Percentiles rank a stretch among this genome's conserved stretches.
These are phyloP conservation scores for Chrosomus eos DNA, from an alignment of 2,797 vertebrate genomes.

Conservation along the genomic window DNA sequence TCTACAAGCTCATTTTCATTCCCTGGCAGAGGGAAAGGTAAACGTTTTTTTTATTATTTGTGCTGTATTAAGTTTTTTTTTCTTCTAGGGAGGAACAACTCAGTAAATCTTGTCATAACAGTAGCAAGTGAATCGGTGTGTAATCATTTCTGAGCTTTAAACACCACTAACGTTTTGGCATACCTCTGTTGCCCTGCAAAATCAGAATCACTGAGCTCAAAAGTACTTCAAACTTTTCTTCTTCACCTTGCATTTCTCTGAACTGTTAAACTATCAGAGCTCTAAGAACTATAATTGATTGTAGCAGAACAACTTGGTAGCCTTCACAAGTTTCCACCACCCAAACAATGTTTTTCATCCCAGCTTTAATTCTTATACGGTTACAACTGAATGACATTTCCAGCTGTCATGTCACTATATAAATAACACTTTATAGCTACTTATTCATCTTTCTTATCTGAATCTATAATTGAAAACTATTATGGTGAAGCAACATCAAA, in stretches of 20 bases:
- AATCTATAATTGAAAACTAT: background rate
- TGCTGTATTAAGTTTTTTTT: background rate
- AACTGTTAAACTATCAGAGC: slow-evolving; percentile 19
- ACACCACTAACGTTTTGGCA: background rate
- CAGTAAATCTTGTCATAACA: slow-evolving; percentile 36
- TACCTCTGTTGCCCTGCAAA: background rate
- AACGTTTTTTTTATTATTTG: background rate
- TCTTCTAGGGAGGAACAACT: slow-evolving; percentile 23
- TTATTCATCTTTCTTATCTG: background rate
- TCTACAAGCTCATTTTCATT: background rate
- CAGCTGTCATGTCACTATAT: background rate
- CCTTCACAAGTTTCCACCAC: background rate
- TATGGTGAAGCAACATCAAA: slow-evolving; percentile 7
- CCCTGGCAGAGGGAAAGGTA: background rate
- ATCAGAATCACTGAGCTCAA: slow-evolving; percentile 3
- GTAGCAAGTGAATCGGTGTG: slow-evolving; percentile 11
- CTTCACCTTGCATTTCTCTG: background rate
- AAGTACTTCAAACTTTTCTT: background rate
- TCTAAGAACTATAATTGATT: slow-evolving; percentile 12
- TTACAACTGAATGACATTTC: background rate
- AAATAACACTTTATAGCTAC: slow-evolving; percentile 31
- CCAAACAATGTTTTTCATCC: slow-evolving; percentile 14
- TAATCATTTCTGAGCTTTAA: slow-evolving; percentile 29
- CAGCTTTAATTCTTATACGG: background rate
- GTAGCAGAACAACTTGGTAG: background rate